Conservation (phyloP, 2,888 invertebrate genomes). For the Agrochola lychnidis region DNA sequence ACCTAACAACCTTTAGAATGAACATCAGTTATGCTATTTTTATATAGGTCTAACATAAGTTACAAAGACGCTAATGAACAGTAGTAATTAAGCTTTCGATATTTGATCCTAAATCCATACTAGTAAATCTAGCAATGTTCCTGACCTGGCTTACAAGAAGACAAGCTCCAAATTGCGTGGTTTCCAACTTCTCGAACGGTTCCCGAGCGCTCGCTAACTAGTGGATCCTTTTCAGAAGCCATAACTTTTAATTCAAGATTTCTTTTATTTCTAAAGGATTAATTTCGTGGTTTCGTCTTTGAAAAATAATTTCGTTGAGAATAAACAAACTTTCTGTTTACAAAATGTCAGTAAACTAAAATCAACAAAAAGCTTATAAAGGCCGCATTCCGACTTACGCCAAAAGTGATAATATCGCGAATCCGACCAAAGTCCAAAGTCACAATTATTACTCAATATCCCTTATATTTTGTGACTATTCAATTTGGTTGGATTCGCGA, state of each 20-base stretch:
- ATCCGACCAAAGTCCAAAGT: too few species aligned
- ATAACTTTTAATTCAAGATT: conserved; percentile 61
- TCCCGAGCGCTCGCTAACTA: conserved; percentile 87
- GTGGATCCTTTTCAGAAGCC: conserved; percentile 87
- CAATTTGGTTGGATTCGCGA: too few species aligned
- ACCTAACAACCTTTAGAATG: too few species aligned
- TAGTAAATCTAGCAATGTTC: background rate
- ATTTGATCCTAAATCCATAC: background rate
- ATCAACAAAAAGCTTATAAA: background rate
- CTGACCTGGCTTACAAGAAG: conserved; percentile 98
- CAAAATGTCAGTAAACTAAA: background rate
- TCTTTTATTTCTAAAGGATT: background rate
- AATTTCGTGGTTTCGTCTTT: background rate
- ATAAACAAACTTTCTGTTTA: conserved; percentile 8
- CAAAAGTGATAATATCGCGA: too few species aligned
- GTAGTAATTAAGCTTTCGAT: background rate
- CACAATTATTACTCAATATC: too few species aligned
- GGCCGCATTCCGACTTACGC: too few species aligned
- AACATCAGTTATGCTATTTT: background rate
- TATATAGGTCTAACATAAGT: background rate
- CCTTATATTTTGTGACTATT: too few species aligned
- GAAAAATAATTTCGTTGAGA: background rate
- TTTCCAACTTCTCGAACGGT: conserved; percentile 95
- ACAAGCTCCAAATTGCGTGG: conserved; percentile 99
- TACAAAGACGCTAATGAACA: background rate